Percentiles rank a stretch among this genome's conserved stretches.
phyloP scores from a whole-genome alignment of 2,797 vertebrate genomes.

The Oceanodroma leucorhoa region DNA sequence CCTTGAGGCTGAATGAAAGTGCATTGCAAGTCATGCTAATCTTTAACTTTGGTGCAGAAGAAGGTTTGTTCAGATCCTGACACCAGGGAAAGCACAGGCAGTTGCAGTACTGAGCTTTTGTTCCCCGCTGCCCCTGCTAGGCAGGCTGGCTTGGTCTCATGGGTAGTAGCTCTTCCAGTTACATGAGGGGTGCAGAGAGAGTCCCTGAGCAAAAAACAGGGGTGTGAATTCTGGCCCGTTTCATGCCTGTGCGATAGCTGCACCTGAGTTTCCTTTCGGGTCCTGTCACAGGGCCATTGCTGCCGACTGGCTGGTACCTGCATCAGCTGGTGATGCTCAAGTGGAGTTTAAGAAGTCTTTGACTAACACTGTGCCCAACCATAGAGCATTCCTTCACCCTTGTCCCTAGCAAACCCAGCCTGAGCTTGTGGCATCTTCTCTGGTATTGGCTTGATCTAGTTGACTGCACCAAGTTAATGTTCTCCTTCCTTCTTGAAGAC shows the following conservation, averaged over 20 bases:
- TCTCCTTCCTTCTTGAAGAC: background rate
- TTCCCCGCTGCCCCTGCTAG: background rate
- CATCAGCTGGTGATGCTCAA: background rate
- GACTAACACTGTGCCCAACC: background rate
- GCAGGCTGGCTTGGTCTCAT: background rate
- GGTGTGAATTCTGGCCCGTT: background rate
- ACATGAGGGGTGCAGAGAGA: background rate
- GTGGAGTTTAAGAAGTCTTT: background rate
- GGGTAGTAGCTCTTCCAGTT: background rate
- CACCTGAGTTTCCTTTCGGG: background rate
- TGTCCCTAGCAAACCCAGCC: background rate
- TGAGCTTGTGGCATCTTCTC: background rate
- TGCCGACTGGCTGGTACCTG: background rate
- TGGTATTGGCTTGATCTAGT: background rate
- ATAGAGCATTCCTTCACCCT: background rate
- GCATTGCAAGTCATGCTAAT: background rate
- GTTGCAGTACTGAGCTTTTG: background rate
- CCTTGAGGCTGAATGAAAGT: background rate
- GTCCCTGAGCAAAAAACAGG: background rate
- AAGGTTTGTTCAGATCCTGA: background rate
- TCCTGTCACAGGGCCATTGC: background rate
- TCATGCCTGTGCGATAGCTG: background rate
- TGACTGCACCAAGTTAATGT: background rate
- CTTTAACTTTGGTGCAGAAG: background rate
- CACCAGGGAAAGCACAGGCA: rapidly evolving